phyloP scores from a whole-genome alignment of 2,888 invertebrate genomes.

The Cantharis lateralis region DNA sequence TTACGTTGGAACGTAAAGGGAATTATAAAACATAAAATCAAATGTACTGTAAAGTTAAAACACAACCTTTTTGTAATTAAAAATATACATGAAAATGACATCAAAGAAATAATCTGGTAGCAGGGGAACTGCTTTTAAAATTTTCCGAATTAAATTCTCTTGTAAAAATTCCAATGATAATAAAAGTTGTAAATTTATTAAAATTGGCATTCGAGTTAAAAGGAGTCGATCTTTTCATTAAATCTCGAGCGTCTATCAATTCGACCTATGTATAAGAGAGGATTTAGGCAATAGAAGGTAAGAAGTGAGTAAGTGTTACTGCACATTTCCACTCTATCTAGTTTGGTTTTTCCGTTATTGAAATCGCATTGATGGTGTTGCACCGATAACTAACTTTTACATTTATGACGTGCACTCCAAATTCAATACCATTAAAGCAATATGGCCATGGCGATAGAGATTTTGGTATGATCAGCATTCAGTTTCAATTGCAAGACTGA shows the following conservation, averaged over 20 bases:
- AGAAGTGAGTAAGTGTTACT: conserved; percentile 46
- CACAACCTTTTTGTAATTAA: conserved; percentile 8
- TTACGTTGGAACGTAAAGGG: background rate
- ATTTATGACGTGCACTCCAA: conserved; percentile 17
- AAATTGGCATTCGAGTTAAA: conserved; percentile 12
- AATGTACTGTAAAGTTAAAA: conserved; percentile 8
- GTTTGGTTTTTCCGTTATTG: conserved; percentile 26
- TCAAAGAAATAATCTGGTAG: conserved; percentile 10
- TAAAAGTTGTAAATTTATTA: conserved; percentile 20
- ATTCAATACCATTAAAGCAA: conserved; percentile 15
- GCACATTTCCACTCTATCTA: conserved; percentile 42
- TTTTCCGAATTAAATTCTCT: conserved; percentile 1
- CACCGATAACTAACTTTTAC: conserved; percentile 7
- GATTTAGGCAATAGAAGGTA: conserved; percentile 38
- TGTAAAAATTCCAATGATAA: background rate
- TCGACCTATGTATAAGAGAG: conserved; percentile 42
- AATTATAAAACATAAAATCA: conserved; percentile 14
- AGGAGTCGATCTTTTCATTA: conserved; percentile 44
- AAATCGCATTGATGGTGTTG: conserved; percentile 13
- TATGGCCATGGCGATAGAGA: conserved; percentile 38
- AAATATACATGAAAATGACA: conserved; percentile 18
- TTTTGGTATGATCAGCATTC: conserved; percentile 48
- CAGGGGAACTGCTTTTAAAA: conserved; percentile 7
- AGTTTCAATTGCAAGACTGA: conserved; percentile 50
- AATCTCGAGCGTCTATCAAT: conserved; percentile 52